These are phyloP conservation scores for Anoncus sp. DNA, from an alignment of 2,888 invertebrate genomes.

Conservation along the genomic window DNA sequence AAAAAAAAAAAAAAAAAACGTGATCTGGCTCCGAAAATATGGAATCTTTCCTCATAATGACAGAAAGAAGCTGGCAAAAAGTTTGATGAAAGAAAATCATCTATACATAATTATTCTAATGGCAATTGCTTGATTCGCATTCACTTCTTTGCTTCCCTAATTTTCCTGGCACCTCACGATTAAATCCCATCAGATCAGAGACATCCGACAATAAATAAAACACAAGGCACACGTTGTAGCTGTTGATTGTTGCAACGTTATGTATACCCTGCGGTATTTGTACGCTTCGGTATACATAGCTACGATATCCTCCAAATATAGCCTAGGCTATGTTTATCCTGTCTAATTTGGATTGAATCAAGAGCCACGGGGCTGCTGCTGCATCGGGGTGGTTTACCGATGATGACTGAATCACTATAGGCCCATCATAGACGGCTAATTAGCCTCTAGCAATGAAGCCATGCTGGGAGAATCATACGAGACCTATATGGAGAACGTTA, in stretches of 20 bases:
- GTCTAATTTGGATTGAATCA: background rate
- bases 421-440: background rate
- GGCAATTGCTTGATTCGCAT: background rate
- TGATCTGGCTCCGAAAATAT: conserved; percentile 16
- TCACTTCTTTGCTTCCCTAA: background rate
- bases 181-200: background rate
- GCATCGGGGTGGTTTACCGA: background rate
- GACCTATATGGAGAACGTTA: background rate
- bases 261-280: background rate
- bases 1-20: conserved; percentile 5
- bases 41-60: conserved; percentile 10
- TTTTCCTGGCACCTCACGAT: background rate
- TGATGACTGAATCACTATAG: background rate
- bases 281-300: background rate
- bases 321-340: background rate
- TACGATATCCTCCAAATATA: background rate
- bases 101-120: background rate
- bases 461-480: background rate
- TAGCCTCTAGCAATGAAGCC: conserved; percentile 3
- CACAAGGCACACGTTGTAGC: background rate
- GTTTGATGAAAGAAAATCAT: background rate
- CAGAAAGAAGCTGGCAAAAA: background rate
- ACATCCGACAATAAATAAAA: background rate
- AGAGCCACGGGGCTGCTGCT: background rate
- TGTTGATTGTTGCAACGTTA: background rate